These are phyloP conservation scores for Azorinus chamasolen DNA, from an alignment of 2,888 invertebrate genomes.

Conservation along the genomic window DNA sequence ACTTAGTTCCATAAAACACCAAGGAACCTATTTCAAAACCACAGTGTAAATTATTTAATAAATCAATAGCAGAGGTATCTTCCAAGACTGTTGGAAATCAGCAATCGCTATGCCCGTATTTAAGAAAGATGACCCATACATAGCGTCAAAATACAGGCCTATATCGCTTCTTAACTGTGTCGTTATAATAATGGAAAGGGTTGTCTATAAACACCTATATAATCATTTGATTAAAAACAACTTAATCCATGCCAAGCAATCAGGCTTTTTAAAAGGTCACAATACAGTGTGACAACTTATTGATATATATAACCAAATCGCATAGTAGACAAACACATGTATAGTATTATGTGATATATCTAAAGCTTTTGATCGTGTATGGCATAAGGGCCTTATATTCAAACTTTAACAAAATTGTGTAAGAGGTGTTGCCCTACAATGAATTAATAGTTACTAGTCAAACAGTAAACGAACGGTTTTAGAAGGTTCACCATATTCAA, in stretches of 20 bases:
- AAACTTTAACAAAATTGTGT: slow-evolving; percentile 48
- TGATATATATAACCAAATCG: too few relatives aligned
- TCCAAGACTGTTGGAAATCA: slow-evolving; percentile 29
- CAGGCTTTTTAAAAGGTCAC: too few relatives aligned
- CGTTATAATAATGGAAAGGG: slow-evolving; percentile 43
- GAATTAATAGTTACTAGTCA: slow-evolving; percentile 30
- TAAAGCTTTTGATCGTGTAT: too few relatives aligned
- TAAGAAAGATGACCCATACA: slow-evolving; percentile 29
- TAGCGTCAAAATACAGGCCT: too few relatives aligned
- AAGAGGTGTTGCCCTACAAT: too few relatives aligned
- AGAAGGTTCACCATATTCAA: background rate
- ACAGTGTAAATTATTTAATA: slow-evolving; percentile 29
- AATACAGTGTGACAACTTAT: too few relatives aligned
- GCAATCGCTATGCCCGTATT: slow-evolving; percentile 41
- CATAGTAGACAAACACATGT: too few relatives aligned
- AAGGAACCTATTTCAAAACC: slow-evolving; percentile 11
- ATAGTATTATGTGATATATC: too few relatives aligned
- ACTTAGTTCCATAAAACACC: too few relatives aligned
- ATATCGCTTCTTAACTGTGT: slow-evolving; percentile 45
- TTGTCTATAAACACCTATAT: slow-evolving; percentile 41
- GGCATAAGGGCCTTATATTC: slow-evolving; percentile 37
- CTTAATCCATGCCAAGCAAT: slow-evolving; percentile 36
- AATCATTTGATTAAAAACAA: slow-evolving; percentile 36
- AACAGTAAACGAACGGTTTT: slow-evolving; percentile 25
- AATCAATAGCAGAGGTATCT: slow-evolving; percentile 20